Evolutionary conservation across 2,113 vertebrate species (phyloP).

Genomic region (Pomatorhinus ruficollis): DNA sequence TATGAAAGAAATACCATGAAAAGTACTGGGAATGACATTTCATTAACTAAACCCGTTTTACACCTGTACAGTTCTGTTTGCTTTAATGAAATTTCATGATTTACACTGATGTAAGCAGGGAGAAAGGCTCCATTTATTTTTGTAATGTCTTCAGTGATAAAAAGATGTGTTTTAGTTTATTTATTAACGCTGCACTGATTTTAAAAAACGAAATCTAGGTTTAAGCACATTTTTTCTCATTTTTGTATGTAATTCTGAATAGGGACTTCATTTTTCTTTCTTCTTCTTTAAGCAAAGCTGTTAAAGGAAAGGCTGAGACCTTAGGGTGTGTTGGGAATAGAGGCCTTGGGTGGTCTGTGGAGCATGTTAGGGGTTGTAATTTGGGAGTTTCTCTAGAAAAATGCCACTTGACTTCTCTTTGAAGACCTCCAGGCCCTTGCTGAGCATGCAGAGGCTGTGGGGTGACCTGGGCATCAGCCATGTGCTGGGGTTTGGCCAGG

Average conservation of each 20-base stretch:
- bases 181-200: neutral
- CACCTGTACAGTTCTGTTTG: neutral
- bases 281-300: neutral
- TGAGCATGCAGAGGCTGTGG: neutral
- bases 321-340: neutral
- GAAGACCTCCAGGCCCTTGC: neutral
- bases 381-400: neutral
- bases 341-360: neutral
- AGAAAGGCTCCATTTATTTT: neutral
- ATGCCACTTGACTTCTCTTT: neutral
- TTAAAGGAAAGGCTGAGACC: neutral
- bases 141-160: neutral
- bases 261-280: neutral
- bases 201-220: neutral
- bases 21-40: neutral
- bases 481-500: neutral
- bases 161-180: neutral
- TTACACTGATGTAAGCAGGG: neutral
- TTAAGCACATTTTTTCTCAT: neutral
- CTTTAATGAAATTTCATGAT: neutral
- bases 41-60: neutral
- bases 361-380: neutral
- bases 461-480: neutral
- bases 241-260: neutral
- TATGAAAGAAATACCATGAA: neutral